These are phyloP conservation scores for Meloidogyne chitwoodi DNA, from an alignment of 1,140 invertebrate genomes.

Conservation along the genomic window DNA sequence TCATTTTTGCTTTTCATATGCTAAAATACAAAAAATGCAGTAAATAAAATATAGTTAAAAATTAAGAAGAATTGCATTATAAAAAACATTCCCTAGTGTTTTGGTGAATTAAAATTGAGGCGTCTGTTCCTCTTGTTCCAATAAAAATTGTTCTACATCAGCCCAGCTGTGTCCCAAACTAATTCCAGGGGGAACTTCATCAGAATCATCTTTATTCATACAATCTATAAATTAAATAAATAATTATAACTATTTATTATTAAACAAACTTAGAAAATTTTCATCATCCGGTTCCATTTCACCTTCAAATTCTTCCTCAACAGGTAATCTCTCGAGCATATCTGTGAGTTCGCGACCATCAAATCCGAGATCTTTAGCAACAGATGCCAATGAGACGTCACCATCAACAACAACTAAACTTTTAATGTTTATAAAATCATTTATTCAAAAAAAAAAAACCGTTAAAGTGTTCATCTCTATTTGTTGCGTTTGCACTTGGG, in stretches of 20 bases:
- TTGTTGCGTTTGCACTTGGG: neutral
- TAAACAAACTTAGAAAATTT: constrained; percentile 15
- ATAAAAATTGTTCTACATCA: constrained; percentile 34
- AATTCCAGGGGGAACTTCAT: constrained; percentile 21
- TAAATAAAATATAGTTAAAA: too few relatives aligned
- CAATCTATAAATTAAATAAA: constrained; percentile 11
- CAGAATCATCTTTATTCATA: constrained; percentile 26
- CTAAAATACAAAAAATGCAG: too few relatives aligned
- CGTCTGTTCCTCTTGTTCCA: constrained; percentile 23
- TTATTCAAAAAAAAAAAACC: too few relatives aligned
- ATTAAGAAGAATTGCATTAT: too few relatives aligned
- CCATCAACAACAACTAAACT: neutral
- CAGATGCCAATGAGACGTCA: constrained; percentile 37
- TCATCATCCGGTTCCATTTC: constrained; percentile 35
- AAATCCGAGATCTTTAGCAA: constrained; percentile 35
- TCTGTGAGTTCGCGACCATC: constrained; percentile 37
- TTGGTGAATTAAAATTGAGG: too few relatives aligned
- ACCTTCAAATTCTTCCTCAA: constrained; percentile 28
- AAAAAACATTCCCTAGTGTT: too few relatives aligned
- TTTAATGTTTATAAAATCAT: neutral
- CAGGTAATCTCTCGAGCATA: constrained; percentile 32
- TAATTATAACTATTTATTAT: neutral
- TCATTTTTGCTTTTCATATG: too few relatives aligned
- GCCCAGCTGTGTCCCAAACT: constrained; percentile 37
- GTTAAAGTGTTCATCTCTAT: neutral